Evolutionary conservation across 2,113 vertebrate genomes (phyloP).

Genomic region (Charadrius vociferus): DNA sequence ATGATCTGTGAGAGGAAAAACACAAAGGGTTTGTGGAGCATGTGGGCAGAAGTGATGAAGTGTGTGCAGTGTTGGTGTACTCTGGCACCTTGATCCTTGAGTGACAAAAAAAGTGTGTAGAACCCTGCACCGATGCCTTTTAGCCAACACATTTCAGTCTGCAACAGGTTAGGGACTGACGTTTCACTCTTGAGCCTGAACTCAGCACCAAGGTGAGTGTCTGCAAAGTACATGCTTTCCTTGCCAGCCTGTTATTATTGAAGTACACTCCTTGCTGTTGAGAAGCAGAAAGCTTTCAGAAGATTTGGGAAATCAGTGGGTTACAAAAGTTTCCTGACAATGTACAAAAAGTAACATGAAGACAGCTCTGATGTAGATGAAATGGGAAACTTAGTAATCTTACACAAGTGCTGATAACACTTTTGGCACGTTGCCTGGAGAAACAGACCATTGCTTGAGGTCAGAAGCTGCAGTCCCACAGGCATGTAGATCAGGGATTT

Average conservation of each 20-base stretch:
- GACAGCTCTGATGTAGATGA: neutral
- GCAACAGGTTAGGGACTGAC: neutral
- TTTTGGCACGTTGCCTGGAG: neutral
- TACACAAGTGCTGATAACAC: neutral
- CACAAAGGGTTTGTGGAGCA: rapidly evolving
- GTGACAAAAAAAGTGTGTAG: rapidly evolving
- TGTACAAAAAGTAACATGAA: neutral
- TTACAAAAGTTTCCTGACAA: neutral
- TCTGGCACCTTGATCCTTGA: neutral
- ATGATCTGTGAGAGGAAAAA: neutral
- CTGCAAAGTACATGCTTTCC: neutral
- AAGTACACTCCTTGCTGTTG: neutral
- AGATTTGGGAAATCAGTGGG: neutral
- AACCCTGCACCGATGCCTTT: neutral
- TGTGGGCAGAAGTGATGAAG: neutral
- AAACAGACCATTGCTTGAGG: neutral
- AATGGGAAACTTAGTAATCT: neutral
- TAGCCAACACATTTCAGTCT: neutral
- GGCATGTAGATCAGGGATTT: neutral
- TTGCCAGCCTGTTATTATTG: neutral
- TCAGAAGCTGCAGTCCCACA: neutral
- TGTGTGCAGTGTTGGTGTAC: rapidly evolving
- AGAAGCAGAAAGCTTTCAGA: neutral
- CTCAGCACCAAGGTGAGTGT: neutral
- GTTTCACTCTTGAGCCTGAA: neutral